Base-by-base conservation (phyloP, 1,140 invertebrate species). In the Tenebrio molitor region DNA sequence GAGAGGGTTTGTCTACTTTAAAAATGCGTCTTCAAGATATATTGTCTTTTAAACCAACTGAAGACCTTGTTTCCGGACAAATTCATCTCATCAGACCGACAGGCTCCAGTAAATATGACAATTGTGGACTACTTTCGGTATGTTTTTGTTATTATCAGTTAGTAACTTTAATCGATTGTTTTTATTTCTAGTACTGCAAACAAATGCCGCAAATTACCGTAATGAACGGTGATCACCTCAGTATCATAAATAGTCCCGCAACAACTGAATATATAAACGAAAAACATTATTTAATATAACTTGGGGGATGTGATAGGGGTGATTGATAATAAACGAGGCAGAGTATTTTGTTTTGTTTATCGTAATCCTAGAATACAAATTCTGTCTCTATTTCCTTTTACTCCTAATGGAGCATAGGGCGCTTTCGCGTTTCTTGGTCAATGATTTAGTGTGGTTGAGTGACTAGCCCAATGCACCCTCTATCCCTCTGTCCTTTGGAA, bases 71-170 rank as follows among this genome's bases (percentile, higher is more conserved):
- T 34, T 75, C 39, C 15, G 81, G 81, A 1, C 44, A 62, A 36
- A 62, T 79, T 19, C 77, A 77, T 75, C 46, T 83, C 6, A 69
- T 83, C 6, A 69, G 80, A 44, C 78, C 81, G 3, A 76, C 63
- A n/a, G 78, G 78, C 23, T 77, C 77, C 23, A 81, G 76, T 42
- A 77, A 81, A 74, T 81, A 80, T 39, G 80, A 83, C 64, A 75
- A 77, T 50, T 83, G 79, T 50, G 80, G 79, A 16, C 63, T 83
- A 36, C 67, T 73, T 17, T 71, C 73, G 74, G 78, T 81, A 77
- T 79, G 68, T 72, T 15, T 65, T 46, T 36, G 12, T 39, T 39
- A 39, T 8, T 65, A 34, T 7, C 6, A 1, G 8, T 16, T 5
- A 65, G 17, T 14, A 62, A 33, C 53, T 36, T 65, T 41, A 8